A percentile compares a stretch with the other conserved stretches of the same genome.
These are phyloP conservation scores for Platyscapa corneri DNA, from an alignment of 1,140 invertebrate species.

Conservation along the genomic window DNA sequence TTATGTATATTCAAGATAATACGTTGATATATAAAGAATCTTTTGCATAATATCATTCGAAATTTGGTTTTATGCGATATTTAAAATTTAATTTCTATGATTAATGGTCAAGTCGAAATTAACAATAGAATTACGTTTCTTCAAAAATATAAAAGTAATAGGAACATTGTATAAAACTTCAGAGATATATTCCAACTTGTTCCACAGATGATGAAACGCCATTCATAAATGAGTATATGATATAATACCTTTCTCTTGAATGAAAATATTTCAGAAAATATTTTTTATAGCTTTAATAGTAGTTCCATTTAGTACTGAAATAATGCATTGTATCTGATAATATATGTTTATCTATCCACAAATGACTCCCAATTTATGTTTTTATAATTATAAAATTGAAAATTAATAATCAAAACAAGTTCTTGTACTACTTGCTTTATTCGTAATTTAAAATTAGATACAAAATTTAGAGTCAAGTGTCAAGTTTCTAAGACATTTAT, in stretches of 20 bases:
- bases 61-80: not conserved
- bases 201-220: not conserved
- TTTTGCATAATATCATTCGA: not conserved
- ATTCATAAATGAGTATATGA: not conserved
- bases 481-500: no score
- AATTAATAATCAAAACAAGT: no score
- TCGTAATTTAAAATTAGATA: no score
- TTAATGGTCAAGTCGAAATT: no score
- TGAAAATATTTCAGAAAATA: not conserved
- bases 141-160: not conserved
- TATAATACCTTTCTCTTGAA: not conserved
- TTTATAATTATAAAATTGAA: no score
- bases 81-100: not conserved
- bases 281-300: not conserved
- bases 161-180: not conserved
- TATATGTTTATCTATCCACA: no score
- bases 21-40: not conserved
- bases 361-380: no score
- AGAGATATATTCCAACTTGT: not conserved
- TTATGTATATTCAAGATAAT: not conserved
- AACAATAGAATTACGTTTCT: no score
- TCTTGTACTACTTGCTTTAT: no score
- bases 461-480: no score
- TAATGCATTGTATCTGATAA: no score
- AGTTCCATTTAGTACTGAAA: no score